These are phyloP conservation scores for Euura lappo DNA, from an alignment of 1,140 invertebrate genomes.

Conservation along the genomic window DNA sequence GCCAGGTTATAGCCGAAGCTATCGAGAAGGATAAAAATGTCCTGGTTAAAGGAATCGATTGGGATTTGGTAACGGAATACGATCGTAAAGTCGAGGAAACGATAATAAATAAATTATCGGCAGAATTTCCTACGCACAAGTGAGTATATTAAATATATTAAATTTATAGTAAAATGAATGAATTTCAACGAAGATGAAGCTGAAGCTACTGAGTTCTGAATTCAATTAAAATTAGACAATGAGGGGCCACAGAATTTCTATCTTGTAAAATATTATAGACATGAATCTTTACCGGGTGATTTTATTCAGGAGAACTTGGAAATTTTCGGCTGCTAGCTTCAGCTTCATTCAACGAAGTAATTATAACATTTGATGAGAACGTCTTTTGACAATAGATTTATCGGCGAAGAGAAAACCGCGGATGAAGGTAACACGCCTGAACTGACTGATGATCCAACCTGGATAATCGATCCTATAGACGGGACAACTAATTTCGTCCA, in stretches of 20 bases:
- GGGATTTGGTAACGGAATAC: conserved; percentile 83
- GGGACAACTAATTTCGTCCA: conserved; percentile 79
- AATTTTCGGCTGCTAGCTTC: too few relatives aligned
- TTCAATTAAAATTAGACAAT: too few relatives aligned
- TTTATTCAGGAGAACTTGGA: too few relatives aligned
- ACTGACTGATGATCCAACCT: conserved; percentile 83
- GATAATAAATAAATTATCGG: conserved; percentile 67
- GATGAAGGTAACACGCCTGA: conserved; percentile 59
- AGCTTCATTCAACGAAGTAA: too few relatives aligned
- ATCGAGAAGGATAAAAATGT: conserved; percentile 68
- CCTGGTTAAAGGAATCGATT: conserved; percentile 72
- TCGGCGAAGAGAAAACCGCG: conserved; percentile 79
- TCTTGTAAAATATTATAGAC: too few relatives aligned
- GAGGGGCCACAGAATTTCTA: too few relatives aligned
- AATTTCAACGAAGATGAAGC: too few relatives aligned
- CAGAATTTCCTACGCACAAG: conserved; percentile 77
- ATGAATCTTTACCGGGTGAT: too few relatives aligned
- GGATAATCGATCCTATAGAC: conserved; percentile 87
- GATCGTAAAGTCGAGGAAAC: conserved; percentile 80
- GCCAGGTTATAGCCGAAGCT: conserved; percentile 37
- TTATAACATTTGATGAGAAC: too few relatives aligned
- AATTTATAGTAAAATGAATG: conserved; percentile 8
- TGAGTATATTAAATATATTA: conserved; percentile 48
- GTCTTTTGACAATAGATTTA: conserved; percentile 67
- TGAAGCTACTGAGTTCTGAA: too few relatives aligned